A percentile compares a stretch with the other conserved stretches of the same genome.
Conservation (phyloP, 2,888 invertebrate genomes). For the Chloroclystis v-ata region DNA sequence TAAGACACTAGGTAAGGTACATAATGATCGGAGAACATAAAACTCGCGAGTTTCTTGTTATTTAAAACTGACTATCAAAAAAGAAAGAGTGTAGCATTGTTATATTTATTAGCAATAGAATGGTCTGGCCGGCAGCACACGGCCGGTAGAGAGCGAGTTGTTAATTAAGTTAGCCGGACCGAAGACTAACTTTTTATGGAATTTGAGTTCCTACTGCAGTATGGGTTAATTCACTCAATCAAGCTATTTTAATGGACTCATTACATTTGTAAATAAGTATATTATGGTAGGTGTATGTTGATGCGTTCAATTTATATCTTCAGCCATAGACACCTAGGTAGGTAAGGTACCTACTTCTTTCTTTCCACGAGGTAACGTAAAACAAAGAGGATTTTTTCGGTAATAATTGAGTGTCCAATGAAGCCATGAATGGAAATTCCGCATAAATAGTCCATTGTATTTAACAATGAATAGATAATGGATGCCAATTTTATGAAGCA, state of each 20-base stretch:
- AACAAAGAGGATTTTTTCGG: too few species aligned
- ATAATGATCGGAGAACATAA: background rate
- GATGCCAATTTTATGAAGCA: background rate
- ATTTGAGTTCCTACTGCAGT: slow-evolving; percentile 24
- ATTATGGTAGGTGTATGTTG: too few species aligned
- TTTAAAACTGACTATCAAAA: too few species aligned
- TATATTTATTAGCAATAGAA: slow-evolving; percentile 26
- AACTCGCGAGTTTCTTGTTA: too few species aligned
- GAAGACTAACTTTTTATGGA: slow-evolving; percentile 30
- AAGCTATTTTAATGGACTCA: background rate
- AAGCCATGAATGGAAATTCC: background rate
- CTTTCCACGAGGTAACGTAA: too few species aligned
- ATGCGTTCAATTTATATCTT: too few species aligned
- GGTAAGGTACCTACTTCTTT: too few species aligned
- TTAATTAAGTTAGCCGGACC: slow-evolving; percentile 28
- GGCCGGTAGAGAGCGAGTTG: slow-evolving; percentile 16
- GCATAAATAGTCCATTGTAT: slow-evolving; percentile 1
- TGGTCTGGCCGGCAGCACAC: slow-evolving; percentile 15
- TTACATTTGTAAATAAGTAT: background rate
- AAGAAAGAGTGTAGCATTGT: slow-evolving; percentile 14
- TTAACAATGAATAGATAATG: slow-evolving; percentile 4
- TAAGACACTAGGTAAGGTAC: too few species aligned
- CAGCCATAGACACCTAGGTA: too few species aligned
- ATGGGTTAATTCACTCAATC: background rate
- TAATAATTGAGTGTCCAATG: background rate